These are phyloP conservation scores for Gymnopithys bicolor DNA, from an alignment of 2,797 vertebrate species.

Conservation along the genomic window DNA sequence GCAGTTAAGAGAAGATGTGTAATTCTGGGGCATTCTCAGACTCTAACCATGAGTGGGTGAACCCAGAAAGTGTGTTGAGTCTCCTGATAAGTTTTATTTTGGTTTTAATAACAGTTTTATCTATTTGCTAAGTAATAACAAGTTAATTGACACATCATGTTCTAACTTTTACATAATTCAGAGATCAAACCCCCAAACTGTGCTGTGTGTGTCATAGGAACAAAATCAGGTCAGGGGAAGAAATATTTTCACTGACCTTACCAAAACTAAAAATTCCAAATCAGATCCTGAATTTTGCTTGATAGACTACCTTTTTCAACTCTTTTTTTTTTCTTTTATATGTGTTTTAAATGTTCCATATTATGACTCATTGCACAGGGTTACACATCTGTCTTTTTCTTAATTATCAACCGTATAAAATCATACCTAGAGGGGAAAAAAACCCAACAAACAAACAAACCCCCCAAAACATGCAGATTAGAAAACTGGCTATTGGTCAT, in stretches of 20 bases:
- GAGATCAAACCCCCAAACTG: not conserved
- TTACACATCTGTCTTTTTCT: not conserved
- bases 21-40: not conserved
- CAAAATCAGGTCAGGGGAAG: not conserved
- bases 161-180: not conserved
- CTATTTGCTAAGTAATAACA: not conserved
- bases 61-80: not conserved
- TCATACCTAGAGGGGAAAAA: not conserved
- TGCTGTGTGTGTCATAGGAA: not conserved
- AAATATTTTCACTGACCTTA: not conserved
- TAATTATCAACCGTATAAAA: not conserved
- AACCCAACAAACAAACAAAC: not conserved
- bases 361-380: not conserved
- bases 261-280: not conserved
- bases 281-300: not conserved
- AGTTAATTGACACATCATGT: not conserved
- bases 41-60: not conserved
- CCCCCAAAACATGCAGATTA: not conserved
- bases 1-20: not conserved
- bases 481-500: not conserved
- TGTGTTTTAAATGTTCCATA: not conserved
- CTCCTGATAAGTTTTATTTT: not conserved
- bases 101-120: not conserved
- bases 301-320: not conserved
- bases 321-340: not conserved